These are phyloP conservation scores for Ptychoptera albimana DNA, from an alignment of 2,888 invertebrate genomes.

Conservation along the genomic window DNA sequence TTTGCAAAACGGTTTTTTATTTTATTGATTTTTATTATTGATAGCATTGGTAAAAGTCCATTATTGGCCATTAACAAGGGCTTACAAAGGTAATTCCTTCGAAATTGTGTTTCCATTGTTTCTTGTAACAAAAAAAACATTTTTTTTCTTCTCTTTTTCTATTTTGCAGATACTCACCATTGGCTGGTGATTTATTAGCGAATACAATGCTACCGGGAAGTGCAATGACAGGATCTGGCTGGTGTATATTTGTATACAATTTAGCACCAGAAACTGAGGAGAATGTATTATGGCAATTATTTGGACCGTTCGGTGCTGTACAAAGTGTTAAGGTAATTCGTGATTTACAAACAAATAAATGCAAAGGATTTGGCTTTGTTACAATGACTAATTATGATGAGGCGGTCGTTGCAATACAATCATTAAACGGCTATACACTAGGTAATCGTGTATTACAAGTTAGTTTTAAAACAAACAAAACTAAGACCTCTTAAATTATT, in stretches of 20 bases:
- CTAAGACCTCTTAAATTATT: constrained; percentile 38
- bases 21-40: not conserved
- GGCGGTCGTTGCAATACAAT: constrained; percentile 90
- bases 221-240: constrained; percentile 70
- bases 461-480: constrained; percentile 90
- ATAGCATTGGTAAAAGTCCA: constrained; percentile 61
- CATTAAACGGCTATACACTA: constrained; percentile 88
- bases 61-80: constrained; percentile 74
- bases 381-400: constrained; percentile 98
- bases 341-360: constrained; percentile 90
- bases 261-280: constrained; percentile 91
- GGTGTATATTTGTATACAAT: constrained; percentile 82
- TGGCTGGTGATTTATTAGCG: constrained; percentile 67
- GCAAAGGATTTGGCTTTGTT: constrained; percentile 96
- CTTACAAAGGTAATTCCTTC: constrained; percentile 58
- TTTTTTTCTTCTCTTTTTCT: constrained; percentile 12
- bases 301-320: constrained; percentile 94
- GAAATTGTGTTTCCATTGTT: constrained; percentile 25
- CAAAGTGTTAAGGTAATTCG: constrained; percentile 94
- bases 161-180: constrained; percentile 46
- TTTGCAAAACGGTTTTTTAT: no score
- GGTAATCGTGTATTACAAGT: constrained; percentile 93
- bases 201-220: constrained; percentile 67
- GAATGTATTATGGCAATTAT: constrained; percentile 89
- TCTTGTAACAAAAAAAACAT: constrained; percentile 13